phyloP scores from a whole-genome alignment of 2,888 invertebrate species.

The Drosophila ezoana region DNA sequence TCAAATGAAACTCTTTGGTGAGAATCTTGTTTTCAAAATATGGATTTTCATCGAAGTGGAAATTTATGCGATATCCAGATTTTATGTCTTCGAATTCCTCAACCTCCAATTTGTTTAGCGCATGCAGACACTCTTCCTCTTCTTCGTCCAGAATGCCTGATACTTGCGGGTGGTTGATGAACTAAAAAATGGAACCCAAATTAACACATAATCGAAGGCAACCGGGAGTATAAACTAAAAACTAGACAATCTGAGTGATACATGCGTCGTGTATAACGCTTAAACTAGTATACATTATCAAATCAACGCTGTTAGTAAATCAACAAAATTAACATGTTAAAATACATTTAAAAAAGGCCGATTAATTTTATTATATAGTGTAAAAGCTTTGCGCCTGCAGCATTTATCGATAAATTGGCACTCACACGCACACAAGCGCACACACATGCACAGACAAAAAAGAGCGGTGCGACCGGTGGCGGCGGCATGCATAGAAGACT shows the following conservation, averaged over 20 bases:
- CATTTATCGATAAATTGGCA: constrained; percentile 59
- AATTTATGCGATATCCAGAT: constrained; percentile 92
- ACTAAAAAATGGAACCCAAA: constrained; percentile 79
- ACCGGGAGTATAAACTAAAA: constrained; percentile 3
- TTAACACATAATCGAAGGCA: not conserved
- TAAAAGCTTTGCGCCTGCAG: constrained; percentile 14
- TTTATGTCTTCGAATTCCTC: constrained; percentile 95
- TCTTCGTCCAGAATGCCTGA: constrained; percentile 92
- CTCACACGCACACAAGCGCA: constrained; percentile 22
- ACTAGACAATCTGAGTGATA: not conserved
- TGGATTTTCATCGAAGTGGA: constrained; percentile 92
- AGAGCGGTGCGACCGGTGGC: constrained; percentile 70
- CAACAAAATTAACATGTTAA: not conserved
- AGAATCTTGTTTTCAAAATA: constrained; percentile 92
- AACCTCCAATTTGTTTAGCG: constrained; percentile 90
- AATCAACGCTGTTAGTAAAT: not conserved
- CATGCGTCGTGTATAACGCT: not conserved
- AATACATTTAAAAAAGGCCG: not conserved
- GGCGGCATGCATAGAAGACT: constrained; percentile 56
- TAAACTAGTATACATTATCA: not conserved
- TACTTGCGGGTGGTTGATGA: constrained; percentile 94
- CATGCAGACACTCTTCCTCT: constrained; percentile 92
- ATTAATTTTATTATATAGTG: constrained; percentile 1
- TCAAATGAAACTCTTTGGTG: constrained; percentile 90
- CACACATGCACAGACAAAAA: constrained; percentile 42